Base-by-base conservation (phyloP, 2,797 vertebrate species). In the Coreius guichenoti region DNA sequence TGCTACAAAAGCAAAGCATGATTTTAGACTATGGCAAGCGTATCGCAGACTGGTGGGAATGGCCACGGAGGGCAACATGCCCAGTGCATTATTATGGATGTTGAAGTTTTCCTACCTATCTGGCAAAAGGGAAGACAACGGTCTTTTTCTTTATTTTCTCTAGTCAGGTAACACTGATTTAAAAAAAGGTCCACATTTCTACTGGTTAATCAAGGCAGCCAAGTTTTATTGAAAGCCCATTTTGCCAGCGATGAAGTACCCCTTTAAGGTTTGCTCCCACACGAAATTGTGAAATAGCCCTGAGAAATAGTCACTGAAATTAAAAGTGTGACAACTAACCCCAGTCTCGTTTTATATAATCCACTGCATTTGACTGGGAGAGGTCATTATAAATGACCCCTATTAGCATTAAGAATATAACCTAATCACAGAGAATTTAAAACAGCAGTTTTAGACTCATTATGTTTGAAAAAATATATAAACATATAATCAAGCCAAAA, bases 401-500 rank as follows among this genome's bases (percentile, higher is more conserved):
- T 39, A 69, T 78, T 58, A 58, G 51, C 67, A 69, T 69, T 69
- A 70, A 56, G 26, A 63, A 56, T 69, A 47, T 43, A 78, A 84
- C 63, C 54, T 83, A 65, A 67, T 67, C 45, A 21, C n/a, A 39
- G 17, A 74, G 39, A 63, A 63, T 39, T 47, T 61, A 61, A 77
- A 84, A 83, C n/a, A 58, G 14, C 72, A 8, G 17, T 61, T 73
- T 61, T 31, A 36, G 1, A 12, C 45, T 76, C 31, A 67, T 67
- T 77, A 77, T 45, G 36, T 68, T 43, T 77, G 1, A 13, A 65
- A 83, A 19, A 69, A 23, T 29, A 63, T 47, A 56, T 78, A 69
- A 77, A 78, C 47, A 78, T 26, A 69, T 51, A 58, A 84, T 19
- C 39, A 61, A 78, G 49, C 65, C 45, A 83, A 68, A 43, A 80